phyloP scores from a whole-genome alignment of 2,888 invertebrate genomes.

The Plagodis dolabraria region DNA sequence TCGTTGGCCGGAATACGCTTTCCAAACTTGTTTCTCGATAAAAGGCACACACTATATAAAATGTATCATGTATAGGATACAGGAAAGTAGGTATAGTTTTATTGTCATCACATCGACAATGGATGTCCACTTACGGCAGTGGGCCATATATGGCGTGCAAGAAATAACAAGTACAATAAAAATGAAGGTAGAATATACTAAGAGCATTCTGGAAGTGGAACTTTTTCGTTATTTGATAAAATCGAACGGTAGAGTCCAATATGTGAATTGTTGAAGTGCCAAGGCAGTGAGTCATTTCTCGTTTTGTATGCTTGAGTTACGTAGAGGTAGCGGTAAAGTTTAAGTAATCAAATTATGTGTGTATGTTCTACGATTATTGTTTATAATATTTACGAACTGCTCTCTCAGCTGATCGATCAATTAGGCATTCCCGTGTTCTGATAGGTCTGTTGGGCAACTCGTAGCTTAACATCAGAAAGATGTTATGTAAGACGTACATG shows the following conservation, averaged over 20 bases:
- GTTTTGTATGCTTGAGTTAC: conserved; percentile 4
- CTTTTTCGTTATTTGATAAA: conserved; percentile 10
- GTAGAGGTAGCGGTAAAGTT: too few species aligned
- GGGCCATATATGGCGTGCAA: conserved; percentile 47
- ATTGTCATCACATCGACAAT: conserved; percentile 55
- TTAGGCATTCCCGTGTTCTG: too few species aligned
- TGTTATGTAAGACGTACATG: too few species aligned
- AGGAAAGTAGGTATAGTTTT: conserved; percentile 36
- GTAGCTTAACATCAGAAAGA: too few species aligned
- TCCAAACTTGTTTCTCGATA: conserved; percentile 76
- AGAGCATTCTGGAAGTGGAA: neutral
- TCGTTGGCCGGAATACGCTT: conserved; percentile 72
- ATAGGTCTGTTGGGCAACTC: too few species aligned
- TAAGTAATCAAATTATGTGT: neutral
- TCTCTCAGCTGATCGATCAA: neutral
- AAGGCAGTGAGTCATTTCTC: conserved; percentile 15
- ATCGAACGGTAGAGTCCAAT: conserved; percentile 9
- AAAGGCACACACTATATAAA: conserved; percentile 49
- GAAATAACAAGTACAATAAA: conserved; percentile 39
- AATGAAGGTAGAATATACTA: conserved; percentile 11
- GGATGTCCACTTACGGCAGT: conserved; percentile 47
- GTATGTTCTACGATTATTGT: too few species aligned
- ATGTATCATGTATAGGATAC: conserved; percentile 16
- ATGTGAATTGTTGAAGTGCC: conserved; percentile 16
- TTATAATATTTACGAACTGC: too few species aligned